A percentile compares a stretch with the other conserved stretches of the same genome.
These are phyloP conservation scores for Calameuta idolon DNA, from an alignment of 2,888 invertebrate genomes.

Conservation along the genomic window DNA sequence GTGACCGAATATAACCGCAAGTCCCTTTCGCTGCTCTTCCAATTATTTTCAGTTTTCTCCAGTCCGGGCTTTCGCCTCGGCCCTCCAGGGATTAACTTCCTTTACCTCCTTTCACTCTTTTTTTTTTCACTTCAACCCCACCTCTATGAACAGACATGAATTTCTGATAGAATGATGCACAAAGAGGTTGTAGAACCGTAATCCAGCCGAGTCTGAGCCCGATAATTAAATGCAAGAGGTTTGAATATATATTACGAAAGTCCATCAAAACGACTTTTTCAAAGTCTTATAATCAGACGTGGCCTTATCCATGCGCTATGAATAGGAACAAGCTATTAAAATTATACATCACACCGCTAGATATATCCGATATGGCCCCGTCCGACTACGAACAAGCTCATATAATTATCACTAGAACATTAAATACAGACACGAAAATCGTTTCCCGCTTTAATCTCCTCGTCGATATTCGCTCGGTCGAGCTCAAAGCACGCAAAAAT, in stretches of 20 bases:
- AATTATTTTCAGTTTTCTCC: conserved; percentile 2
- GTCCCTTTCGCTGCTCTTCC: conserved; percentile 2
- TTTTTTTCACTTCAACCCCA: background rate
- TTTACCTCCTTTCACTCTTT: background rate
- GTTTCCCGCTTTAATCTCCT: background rate
- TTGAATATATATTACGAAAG: background rate
- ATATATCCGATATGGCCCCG: background rate
- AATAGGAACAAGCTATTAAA: background rate
- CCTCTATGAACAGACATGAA: background rate
- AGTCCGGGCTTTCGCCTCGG: background rate
- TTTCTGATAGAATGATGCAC: background rate
- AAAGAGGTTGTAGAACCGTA: background rate
- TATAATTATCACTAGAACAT: background rate
- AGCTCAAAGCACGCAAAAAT: background rate
- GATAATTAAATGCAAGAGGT: conserved; percentile 7
- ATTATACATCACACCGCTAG: background rate
- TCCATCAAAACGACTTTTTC: background rate
- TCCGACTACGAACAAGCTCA: background rate
- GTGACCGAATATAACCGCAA: background rate
- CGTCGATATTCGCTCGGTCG: background rate
- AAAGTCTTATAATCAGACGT: no score
- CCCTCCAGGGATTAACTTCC: conserved; percentile 3
- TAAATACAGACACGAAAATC: background rate
- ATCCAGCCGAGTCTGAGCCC: background rate
- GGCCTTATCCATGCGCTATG: background rate